These are phyloP conservation scores for Dryoscopus gambensis DNA, from an alignment of 2,113 vertebrate genomes.

Conservation along the genomic window DNA sequence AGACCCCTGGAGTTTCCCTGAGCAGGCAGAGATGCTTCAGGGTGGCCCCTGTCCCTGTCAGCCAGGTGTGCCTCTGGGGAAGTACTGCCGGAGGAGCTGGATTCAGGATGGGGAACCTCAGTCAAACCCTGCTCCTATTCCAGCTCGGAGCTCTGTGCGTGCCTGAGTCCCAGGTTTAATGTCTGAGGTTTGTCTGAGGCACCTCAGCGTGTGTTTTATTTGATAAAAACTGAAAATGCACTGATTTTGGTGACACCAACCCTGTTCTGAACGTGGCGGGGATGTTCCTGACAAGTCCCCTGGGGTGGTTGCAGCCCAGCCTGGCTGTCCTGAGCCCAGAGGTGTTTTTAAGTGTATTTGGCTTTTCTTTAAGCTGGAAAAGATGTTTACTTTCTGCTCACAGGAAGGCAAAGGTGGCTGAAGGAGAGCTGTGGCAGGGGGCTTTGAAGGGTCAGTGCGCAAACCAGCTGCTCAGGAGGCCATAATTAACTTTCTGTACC, in stretches of 20 bases:
- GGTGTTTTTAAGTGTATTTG: background rate
- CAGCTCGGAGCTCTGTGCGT: fast-evolving
- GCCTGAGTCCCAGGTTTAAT: background rate
- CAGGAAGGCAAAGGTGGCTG: background rate
- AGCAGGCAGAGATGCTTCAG: background rate
- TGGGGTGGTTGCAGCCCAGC: background rate
- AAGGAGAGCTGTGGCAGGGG: background rate
- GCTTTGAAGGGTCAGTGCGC: background rate
- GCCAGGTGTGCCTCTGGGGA: background rate
- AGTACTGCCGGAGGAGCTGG: background rate
- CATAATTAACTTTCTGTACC: background rate
- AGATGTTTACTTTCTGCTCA: background rate
- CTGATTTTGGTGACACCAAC: background rate
- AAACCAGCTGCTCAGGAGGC: background rate
- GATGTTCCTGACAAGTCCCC: background rate
- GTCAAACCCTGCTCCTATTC: background rate
- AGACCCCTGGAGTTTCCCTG: background rate
- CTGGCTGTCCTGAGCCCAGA: background rate
- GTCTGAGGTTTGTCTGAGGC: background rate
- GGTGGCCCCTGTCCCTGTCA: background rate
- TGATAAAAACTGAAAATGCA: background rate
- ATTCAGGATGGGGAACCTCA: background rate
- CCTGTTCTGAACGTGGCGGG: fast-evolving
- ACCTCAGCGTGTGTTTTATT: background rate
- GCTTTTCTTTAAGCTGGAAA: background rate